phyloP scores from a whole-genome alignment of 2,113 vertebrate genomes.

The Chaenocephalus aceratus region DNA sequence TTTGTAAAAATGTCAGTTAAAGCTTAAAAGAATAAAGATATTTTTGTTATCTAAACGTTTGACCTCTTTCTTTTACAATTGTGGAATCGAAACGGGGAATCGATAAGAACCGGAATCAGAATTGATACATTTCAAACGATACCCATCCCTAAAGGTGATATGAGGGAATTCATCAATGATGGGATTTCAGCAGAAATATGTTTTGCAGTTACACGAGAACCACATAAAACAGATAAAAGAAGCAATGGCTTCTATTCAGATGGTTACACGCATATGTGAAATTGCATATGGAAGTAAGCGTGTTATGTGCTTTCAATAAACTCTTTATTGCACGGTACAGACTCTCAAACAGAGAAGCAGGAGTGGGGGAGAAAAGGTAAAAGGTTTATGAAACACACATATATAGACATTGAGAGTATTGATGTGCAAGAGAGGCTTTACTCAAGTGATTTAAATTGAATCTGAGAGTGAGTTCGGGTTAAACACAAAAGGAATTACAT shows the following conservation, averaged over 20 bases:
- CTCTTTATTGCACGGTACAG: background rate
- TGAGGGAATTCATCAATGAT: background rate
- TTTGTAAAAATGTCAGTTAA: too few species aligned
- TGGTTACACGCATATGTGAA: background rate
- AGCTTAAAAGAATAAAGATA: too few species aligned
- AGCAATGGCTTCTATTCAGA: background rate
- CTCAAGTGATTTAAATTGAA: conserved; percentile 30
- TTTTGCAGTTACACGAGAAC: background rate
- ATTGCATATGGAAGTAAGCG: background rate
- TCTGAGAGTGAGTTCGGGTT: background rate
- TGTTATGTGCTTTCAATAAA: background rate
- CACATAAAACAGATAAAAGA: background rate
- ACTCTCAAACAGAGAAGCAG: background rate
- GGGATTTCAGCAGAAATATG: background rate
- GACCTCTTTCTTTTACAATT: too few species aligned
- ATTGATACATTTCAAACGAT: too few species aligned
- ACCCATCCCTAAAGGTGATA: too few species aligned
- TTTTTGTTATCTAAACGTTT: too few species aligned
- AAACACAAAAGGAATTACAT: conserved; percentile 25
- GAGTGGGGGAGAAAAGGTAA: background rate
- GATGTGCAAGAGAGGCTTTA: conserved; percentile 15
- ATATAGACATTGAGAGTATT: background rate
- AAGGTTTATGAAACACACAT: conserved; percentile 9
- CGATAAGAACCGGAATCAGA: too few species aligned
- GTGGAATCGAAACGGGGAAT: too few species aligned